Evolutionary conservation across 2,797 vertebrate species (phyloP).

Genomic region (Naso thynnoides): DNA sequence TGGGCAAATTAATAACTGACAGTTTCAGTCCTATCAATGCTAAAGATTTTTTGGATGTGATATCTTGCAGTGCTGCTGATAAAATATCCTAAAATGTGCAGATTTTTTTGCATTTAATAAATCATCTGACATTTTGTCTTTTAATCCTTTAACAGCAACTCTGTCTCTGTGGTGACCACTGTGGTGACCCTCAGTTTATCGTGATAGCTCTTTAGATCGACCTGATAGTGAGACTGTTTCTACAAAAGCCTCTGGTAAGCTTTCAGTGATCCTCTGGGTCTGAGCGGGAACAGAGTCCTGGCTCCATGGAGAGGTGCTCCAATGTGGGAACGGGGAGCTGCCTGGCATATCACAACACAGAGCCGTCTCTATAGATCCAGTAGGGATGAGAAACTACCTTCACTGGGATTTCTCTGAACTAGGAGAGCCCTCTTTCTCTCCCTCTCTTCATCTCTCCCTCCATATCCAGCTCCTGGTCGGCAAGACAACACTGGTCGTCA

Average conservation of each 20-base stretch:
- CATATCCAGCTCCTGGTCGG: slow-evolving; percentile 34
- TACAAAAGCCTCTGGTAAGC: slow-evolving; percentile 12
- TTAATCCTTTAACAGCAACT: background rate
- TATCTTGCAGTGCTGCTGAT: background rate
- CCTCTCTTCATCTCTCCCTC: slow-evolving; percentile 44
- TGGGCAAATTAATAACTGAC: background rate
- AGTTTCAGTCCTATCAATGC: background rate
- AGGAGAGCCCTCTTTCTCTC: slow-evolving; percentile 49
- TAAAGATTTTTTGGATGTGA: background rate
- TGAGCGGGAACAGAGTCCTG: slow-evolving; percentile 27
- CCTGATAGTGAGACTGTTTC: slow-evolving; percentile 18
- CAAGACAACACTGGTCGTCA: slow-evolving; percentile 53
- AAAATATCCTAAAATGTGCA: background rate
- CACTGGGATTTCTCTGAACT: slow-evolving; percentile 69
- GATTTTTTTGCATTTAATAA: background rate
- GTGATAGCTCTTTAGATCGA: slow-evolving; percentile 17
- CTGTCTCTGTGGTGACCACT: background rate
- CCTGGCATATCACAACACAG: slow-evolving; percentile 42
- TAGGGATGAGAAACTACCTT: slow-evolving; percentile 83
- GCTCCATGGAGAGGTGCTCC: slow-evolving; percentile 54
- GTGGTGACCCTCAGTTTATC: slow-evolving; percentile 20
- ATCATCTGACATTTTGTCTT: background rate
- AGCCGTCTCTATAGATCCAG: slow-evolving; percentile 75
- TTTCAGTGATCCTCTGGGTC: slow-evolving; percentile 51
- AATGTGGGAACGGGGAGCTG: slow-evolving; percentile 78